A percentile compares a stretch with the other conserved stretches of the same genome.
Evolutionary conservation across 2,113 vertebrate species (phyloP).

Genomic region (Pyrgilauda ruficollis): DNA sequence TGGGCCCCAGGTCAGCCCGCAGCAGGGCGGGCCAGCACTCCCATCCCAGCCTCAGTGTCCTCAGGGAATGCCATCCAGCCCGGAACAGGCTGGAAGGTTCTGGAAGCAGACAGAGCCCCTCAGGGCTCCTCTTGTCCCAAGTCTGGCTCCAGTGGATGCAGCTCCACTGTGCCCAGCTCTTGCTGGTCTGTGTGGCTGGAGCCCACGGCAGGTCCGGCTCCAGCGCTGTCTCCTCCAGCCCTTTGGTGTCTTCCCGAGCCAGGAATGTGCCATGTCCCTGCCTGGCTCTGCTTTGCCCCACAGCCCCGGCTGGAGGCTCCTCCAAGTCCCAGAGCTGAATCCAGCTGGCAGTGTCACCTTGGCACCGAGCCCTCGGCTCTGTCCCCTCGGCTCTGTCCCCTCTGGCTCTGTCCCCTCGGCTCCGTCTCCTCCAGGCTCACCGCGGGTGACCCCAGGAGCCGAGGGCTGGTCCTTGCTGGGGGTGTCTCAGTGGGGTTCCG

Average conservation of each 20-base stretch:
- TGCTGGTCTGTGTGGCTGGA: not conserved
- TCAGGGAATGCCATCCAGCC: not conserved
- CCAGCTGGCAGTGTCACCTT: rapidly evolving
- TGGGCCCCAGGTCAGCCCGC: not conserved
- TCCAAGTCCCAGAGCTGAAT: not conserved
- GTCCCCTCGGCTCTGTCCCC: not conserved
- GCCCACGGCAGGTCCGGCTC: rapidly evolving
- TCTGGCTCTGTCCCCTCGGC: not conserved
- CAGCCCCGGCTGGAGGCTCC: not conserved
- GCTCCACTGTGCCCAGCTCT: not conserved
- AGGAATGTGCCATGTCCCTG: not conserved
- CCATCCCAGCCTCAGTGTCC: not conserved
- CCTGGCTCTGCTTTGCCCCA: not conserved
- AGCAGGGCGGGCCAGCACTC: not conserved
- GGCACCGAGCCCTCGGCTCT: not conserved
- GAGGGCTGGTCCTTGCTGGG: not conserved
- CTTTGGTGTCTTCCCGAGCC: not conserved
- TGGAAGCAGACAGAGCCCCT: not conserved
- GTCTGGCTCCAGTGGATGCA: not conserved
- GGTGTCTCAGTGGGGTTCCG: not conserved
- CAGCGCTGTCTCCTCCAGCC: not conserved
- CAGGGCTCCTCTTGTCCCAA: not conserved
- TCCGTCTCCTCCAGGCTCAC: not conserved
- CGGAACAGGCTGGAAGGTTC: not conserved
- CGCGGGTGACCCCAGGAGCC: rapidly evolving